Conservation (phyloP, 2,113 vertebrate species). For the Ochotona princeps region DNA sequence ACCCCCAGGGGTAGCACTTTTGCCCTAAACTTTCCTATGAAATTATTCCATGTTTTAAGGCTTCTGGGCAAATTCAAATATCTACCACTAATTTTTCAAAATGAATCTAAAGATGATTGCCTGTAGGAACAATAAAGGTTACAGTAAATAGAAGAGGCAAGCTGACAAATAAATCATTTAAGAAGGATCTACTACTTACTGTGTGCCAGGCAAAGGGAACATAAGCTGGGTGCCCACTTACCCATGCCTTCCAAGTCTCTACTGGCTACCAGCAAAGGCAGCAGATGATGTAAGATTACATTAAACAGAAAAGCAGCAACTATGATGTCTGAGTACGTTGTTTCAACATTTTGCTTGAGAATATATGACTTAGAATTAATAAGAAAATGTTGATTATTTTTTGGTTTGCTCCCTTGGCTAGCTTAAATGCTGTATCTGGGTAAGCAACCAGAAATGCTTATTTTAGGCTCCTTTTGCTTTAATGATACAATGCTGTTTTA, state of each 20-base stretch:
- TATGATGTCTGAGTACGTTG: not conserved
- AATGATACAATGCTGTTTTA: not conserved
- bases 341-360: constrained; percentile 32
- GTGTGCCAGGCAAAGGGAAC: not conserved
- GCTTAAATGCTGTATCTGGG: not conserved
- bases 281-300: not conserved
- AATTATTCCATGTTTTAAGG: constrained; percentile 5
- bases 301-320: not conserved
- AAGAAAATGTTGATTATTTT: constrained; percentile 9
- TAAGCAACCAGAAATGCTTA: constrained; percentile 6
- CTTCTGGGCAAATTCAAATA: not conserved
- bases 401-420: not conserved
- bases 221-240: not conserved
- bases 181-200: not conserved
- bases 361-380: constrained; percentile 28
- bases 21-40: not conserved
- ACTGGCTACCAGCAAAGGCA: not conserved
- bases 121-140: not conserved
- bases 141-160: not conserved
- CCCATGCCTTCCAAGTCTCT: not conserved
- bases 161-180: constrained; percentile 1
- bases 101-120: not conserved
- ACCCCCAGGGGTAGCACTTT: not conserved
- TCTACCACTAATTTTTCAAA: not conserved
- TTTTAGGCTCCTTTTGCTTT: not conserved